These are phyloP conservation scores for Acrocephalus kingi DNA, from an alignment of 2,113 vertebrate genomes.

Conservation along the genomic window DNA sequence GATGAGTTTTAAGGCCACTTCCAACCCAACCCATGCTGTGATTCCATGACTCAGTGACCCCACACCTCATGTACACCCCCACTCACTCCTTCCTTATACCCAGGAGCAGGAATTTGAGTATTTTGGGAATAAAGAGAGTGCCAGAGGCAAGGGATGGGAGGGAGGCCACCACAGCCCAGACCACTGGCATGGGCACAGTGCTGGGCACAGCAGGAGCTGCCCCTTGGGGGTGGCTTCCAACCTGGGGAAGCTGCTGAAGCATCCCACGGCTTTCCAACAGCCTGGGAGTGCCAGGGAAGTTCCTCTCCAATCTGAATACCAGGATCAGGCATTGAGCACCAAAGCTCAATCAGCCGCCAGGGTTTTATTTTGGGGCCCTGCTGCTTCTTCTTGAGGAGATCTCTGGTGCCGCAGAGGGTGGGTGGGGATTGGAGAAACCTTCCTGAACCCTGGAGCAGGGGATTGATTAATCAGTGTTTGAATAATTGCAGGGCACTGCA, in stretches of 20 bases:
- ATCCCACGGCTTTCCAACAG: accelerated
- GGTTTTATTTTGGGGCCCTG: background rate
- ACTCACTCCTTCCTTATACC: background rate
- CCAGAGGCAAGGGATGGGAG: background rate
- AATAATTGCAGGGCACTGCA: constrained; percentile 22
- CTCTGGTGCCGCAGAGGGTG: background rate
- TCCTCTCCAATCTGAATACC: background rate
- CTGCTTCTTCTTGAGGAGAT: background rate
- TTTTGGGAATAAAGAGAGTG: background rate
- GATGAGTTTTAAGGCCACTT: background rate
- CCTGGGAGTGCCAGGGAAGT: background rate
- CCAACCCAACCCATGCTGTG: background rate
- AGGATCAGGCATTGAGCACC: background rate
- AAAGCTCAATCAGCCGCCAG: background rate
- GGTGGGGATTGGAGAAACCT: background rate
- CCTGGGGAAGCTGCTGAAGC: background rate
- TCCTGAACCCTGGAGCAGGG: background rate
- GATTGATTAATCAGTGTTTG: constrained; percentile 21
- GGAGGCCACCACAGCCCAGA: background rate
- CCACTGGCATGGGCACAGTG: background rate
- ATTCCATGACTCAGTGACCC: background rate
- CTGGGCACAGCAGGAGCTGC: background rate
- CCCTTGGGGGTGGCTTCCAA: background rate
- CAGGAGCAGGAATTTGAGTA: background rate
- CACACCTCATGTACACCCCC: no score